These are phyloP conservation scores for Conus betulinus DNA, from an alignment of 1,140 invertebrate species.

Conservation along the genomic window DNA sequence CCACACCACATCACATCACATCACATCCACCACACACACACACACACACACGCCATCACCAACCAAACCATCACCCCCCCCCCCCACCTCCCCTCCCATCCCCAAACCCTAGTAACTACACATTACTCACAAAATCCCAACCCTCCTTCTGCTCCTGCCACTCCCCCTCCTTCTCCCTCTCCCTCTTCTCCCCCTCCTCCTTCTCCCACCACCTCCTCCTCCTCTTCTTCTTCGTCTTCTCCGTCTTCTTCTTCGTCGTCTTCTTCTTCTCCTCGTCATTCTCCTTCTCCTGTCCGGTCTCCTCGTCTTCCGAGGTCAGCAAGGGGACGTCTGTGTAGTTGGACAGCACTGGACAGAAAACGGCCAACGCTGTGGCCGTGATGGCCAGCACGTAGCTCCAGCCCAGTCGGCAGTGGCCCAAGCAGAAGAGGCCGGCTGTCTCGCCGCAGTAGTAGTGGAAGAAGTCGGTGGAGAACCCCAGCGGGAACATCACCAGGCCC, in stretches of 20 bases:
- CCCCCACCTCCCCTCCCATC: background rate
- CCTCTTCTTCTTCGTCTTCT: background rate
- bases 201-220: background rate
- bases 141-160: background rate
- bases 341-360: slow-evolving; percentile 75
- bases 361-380: slow-evolving; percentile 71
- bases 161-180: background rate
- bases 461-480: slow-evolving; percentile 73
- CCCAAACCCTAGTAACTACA: background rate
- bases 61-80: background rate
- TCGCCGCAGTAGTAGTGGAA: slow-evolving; percentile 71
- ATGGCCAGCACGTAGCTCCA: slow-evolving; percentile 76
- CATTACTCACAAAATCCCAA: slow-evolving; percentile 7
- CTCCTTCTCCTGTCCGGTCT: background rate
- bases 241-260: background rate
- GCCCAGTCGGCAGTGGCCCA: slow-evolving; percentile 73
- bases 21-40: background rate
- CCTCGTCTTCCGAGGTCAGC: background rate
- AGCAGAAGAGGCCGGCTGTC: slow-evolving; percentile 58
- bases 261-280: background rate
- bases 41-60: background rate
- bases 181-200: background rate
- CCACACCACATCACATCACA: no score
- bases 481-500: slow-evolving; percentile 74
- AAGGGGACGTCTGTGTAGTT: slow-evolving; percentile 55